phyloP scores from a whole-genome alignment of 2,888 invertebrate genomes.

The Sycophila texana region DNA sequence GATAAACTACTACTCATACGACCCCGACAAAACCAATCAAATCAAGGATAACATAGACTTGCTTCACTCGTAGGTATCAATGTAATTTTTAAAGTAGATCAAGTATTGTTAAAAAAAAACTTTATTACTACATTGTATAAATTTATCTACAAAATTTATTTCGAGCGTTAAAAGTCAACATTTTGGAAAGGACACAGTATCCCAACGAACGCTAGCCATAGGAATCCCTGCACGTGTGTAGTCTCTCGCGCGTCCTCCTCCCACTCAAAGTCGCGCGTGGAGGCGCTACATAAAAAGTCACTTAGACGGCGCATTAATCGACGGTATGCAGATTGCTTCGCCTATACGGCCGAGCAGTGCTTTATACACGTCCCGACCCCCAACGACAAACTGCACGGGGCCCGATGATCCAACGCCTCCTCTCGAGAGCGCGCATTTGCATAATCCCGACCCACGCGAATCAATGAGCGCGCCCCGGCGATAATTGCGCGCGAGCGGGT shows the following conservation, averaged over 20 bases:
- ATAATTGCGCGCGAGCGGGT: constrained; percentile 39
- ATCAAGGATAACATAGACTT: too few species aligned
- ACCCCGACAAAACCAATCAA: too few species aligned
- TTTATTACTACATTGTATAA: too few species aligned
- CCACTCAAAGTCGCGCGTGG: not conserved
- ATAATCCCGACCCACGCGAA: constrained; percentile 53
- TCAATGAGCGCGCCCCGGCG: constrained; percentile 29
- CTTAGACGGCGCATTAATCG: constrained; percentile 56
- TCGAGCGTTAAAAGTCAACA: too few species aligned
- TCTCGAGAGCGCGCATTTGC: constrained; percentile 41
- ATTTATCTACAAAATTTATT: too few species aligned
- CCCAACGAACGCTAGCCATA: too few species aligned
- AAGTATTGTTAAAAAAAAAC: too few species aligned
- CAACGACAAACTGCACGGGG: not conserved
- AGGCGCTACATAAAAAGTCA: constrained; percentile 56
- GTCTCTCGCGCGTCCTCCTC: not conserved
- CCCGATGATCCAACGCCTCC: constrained; percentile 7
- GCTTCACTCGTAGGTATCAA: too few species aligned
- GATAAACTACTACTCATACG: too few species aligned
- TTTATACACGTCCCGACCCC: constrained; percentile 17
- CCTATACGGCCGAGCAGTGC: not conserved
- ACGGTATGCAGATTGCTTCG: not conserved
- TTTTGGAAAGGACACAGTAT: too few species aligned
- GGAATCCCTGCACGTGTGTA: too few species aligned
- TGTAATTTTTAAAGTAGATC: too few species aligned